Evolutionary conservation across 2,113 vertebrate genomes (phyloP).

Genomic region (Murina feae): DNA sequence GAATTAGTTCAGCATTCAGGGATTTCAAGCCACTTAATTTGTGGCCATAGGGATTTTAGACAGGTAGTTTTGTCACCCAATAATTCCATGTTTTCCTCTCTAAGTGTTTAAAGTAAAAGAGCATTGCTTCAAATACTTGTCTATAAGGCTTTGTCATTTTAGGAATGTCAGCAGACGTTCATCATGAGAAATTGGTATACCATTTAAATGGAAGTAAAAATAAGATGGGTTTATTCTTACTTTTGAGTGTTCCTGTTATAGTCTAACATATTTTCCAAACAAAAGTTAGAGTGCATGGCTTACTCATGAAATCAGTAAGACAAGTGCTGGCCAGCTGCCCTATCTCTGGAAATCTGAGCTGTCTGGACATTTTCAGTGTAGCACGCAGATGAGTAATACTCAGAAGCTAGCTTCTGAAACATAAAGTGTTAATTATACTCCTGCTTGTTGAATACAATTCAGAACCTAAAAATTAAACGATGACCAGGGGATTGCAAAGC

Average conservation of each 20-base stretch:
- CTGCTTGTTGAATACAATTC: background rate
- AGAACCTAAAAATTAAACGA: background rate
- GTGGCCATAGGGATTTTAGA: background rate
- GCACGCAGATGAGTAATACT: constrained; percentile 16
- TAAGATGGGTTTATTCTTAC: background rate
- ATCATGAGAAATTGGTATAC: background rate
- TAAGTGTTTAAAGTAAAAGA: background rate
- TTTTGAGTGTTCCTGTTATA: background rate
- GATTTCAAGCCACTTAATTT: background rate
- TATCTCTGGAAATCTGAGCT: background rate
- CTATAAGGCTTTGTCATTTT: background rate
- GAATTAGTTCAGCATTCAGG: background rate
- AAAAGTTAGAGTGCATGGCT: background rate
- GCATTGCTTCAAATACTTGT: background rate
- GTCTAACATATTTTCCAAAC: constrained; percentile 11
- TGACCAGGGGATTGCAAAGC: background rate
- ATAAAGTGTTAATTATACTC: constrained; percentile 45
- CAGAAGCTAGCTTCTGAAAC: background rate
- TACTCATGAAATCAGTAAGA: background rate
- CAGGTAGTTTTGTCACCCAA: background rate
- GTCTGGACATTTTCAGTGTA: constrained; percentile 4
- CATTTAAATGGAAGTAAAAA: constrained; percentile 7
- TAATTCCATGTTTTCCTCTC: background rate
- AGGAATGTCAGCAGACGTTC: background rate
- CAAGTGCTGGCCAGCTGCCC: background rate